Evolutionary conservation across 2,797 vertebrate genomes (phyloP).

Genomic region (Arnoldichthys spilopterus): DNA sequence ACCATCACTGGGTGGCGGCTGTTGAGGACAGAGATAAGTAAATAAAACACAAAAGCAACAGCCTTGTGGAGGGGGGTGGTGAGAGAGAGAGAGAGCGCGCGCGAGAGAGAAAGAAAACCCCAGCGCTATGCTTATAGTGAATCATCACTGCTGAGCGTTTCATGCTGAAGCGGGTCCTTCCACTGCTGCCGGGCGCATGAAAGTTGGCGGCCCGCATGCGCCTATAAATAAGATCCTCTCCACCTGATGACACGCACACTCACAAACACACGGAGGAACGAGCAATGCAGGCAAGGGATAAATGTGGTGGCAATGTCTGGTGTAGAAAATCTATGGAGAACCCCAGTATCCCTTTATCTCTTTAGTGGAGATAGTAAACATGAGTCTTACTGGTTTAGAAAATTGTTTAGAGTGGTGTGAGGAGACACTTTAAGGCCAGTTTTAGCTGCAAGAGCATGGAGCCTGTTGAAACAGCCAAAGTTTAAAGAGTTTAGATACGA

Average conservation of each 20-base stretch:
- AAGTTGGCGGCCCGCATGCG: slow-evolving; percentile 61
- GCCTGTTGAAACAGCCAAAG: slow-evolving; percentile 7
- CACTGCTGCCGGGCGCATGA: slow-evolving; percentile 53
- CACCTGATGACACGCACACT: slow-evolving; percentile 42
- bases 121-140: slow-evolving; percentile 72
- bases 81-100: slow-evolving; percentile 34
- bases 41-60: slow-evolving; percentile 61
- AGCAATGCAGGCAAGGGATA: slow-evolving; percentile 12
- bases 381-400: not conserved
- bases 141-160: slow-evolving; percentile 68
- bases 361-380: slow-evolving; percentile 14
- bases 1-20: slow-evolving; percentile 28
- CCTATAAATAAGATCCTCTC: slow-evolving; percentile 67
- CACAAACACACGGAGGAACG: slow-evolving; percentile 30
- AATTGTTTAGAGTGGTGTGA: not conserved
- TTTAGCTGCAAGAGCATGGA: not conserved
- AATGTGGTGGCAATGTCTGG: not conserved
- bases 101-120: slow-evolving; percentile 21
- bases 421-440: not conserved
- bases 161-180: slow-evolving; percentile 66
- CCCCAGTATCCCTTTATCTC: not conserved
- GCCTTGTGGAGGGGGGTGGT: not conserved
- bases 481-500: not conserved
- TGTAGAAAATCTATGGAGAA: slow-evolving; percentile 18
- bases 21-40: slow-evolving; percentile 51